These are phyloP conservation scores for Apamea crenata DNA, from an alignment of 2,888 invertebrate species.

Conservation along the genomic window DNA sequence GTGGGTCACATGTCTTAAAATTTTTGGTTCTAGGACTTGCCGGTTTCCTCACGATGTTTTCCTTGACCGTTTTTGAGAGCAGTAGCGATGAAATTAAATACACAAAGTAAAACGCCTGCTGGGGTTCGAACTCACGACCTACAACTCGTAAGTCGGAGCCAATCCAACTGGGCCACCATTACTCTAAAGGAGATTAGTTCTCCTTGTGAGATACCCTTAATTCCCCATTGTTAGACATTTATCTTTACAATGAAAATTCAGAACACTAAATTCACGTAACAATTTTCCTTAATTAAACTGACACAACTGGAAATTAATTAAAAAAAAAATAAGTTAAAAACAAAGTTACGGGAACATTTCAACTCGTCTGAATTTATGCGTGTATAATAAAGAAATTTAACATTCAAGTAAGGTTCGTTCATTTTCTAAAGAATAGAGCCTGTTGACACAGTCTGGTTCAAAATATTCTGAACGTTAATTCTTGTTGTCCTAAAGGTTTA, in stretches of 20 bases:
- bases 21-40: too few species aligned
- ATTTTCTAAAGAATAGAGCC: background rate
- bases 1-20: too few species aligned
- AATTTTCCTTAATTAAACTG: background rate
- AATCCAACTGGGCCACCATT: too few species aligned
- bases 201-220: background rate
- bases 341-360: background rate
- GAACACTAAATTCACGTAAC: background rate
- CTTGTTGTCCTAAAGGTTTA: constrained; percentile 3
- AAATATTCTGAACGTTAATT: constrained; percentile 3
- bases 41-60: too few species aligned
- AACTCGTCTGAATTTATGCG: background rate
- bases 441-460: background rate
- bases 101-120: too few species aligned
- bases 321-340: background rate
- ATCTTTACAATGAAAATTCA: background rate
- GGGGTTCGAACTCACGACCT: too few species aligned
- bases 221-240: background rate
- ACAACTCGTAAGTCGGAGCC: too few species aligned
- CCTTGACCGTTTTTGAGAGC: too few species aligned
- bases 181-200: too few species aligned
- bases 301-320: background rate
- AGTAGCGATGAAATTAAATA: too few species aligned
- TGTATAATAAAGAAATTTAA: background rate
- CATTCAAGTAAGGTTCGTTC: background rate